Evolutionary conservation across 2,888 invertebrate genomes (phyloP).

Genomic region (Hypsopygia costalis): DNA sequence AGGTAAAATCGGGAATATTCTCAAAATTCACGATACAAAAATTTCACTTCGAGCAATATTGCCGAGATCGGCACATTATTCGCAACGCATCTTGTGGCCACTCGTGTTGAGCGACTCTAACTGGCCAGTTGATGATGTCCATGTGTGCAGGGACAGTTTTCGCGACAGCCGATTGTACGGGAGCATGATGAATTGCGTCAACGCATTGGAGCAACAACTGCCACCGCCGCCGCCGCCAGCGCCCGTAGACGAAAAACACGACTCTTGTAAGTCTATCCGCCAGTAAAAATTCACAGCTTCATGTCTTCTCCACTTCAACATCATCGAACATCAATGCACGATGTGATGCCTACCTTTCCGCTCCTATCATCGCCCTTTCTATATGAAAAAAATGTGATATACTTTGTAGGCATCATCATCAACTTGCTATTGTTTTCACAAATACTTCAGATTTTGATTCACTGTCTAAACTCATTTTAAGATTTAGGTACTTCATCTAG

Average conservation of each 20-base stretch:
- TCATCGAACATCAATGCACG: slow-evolving; percentile 6
- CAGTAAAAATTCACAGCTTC: slow-evolving; percentile 7
- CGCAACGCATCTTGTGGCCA: no score
- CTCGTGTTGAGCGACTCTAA: no score
- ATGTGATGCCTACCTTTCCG: slow-evolving; percentile 4
- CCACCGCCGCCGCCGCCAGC: slow-evolving; percentile 83
- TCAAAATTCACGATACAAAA: no score
- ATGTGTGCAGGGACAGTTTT: slow-evolving; percentile 88
- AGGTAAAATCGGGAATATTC: no score
- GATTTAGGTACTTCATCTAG: no score
- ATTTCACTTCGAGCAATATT: no score
- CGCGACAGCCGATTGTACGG: slow-evolving; percentile 95
- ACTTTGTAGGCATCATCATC: background rate
- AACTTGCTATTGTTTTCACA: background rate
- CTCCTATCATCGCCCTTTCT: no score
- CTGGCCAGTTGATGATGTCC: slow-evolving; percentile 29
- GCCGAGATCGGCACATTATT: no score
- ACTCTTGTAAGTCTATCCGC: slow-evolving; percentile 60
- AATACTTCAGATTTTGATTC: background rate
- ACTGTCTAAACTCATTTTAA: background rate
- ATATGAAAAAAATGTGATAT: background rate
- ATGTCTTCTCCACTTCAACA: slow-evolving; percentile 4
- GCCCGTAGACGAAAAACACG: slow-evolving; percentile 72
- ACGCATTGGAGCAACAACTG: slow-evolving; percentile 94
- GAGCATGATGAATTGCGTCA: slow-evolving; percentile 98